Percentiles rank a stretch among this genome's conserved stretches.
These are phyloP conservation scores for Tetheella fluctuosa DNA, from an alignment of 2,888 invertebrate species.

Conservation along the genomic window DNA sequence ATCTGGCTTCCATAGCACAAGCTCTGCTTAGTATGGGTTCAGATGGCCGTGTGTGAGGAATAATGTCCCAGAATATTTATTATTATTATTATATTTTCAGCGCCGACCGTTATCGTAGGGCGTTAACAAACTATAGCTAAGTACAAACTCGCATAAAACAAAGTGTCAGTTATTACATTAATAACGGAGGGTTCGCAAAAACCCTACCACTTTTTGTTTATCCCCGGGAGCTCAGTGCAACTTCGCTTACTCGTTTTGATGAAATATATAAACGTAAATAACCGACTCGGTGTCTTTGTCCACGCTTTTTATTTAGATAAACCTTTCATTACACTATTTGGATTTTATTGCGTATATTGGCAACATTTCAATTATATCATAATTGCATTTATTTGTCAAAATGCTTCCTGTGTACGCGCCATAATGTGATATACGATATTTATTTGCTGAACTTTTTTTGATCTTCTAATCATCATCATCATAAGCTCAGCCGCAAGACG, in stretches of 20 bases:
- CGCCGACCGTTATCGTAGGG: slow-evolving; percentile 29
- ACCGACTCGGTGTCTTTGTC: slow-evolving; percentile 2
- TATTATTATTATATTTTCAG: too few species aligned
- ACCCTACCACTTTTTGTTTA: slow-evolving; percentile 74
- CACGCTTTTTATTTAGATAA: slow-evolving; percentile 3
- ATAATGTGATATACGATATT: too few species aligned
- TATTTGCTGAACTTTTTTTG: too few species aligned
- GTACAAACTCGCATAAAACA: slow-evolving; percentile 78
- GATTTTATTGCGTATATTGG: not conserved
- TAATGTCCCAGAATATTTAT: too few species aligned
- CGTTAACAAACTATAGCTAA: slow-evolving; percentile 65
- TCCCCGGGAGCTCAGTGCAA: slow-evolving; percentile 55
- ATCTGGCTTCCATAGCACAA: too few species aligned
- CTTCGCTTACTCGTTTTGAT: slow-evolving; percentile 57
- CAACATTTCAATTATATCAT: not conserved
- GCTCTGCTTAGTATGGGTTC: too few species aligned
- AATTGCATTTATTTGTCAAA: too few species aligned
- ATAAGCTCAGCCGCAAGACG: too few species aligned
- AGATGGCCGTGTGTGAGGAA: too few species aligned
- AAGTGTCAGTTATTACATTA: slow-evolving; percentile 83
- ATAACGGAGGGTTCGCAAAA: slow-evolving; percentile 71
- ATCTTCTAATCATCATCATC: too few species aligned
- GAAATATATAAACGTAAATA: slow-evolving; percentile 47
- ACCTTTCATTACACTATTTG: not conserved
- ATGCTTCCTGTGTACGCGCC: too few species aligned